A percentile compares a stretch with the other conserved stretches of the same genome.
These are phyloP conservation scores for Prenolepis imparis DNA, from an alignment of 2,888 invertebrate genomes.

Conservation along the genomic window DNA sequence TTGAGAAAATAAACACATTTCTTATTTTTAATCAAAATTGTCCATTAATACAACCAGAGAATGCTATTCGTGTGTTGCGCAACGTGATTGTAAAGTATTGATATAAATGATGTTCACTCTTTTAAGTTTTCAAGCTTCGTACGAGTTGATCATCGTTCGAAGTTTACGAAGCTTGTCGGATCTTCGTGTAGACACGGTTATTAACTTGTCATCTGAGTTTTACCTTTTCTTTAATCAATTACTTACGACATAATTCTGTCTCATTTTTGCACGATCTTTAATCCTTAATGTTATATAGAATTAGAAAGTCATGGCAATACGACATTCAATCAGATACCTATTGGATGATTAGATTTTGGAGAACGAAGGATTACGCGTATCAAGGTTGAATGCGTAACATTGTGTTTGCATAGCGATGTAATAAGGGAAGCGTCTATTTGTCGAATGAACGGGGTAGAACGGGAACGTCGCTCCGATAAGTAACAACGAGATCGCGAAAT, in stretches of 20 bases:
- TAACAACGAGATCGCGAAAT: conserved; percentile 45
- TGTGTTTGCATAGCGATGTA: conserved; percentile 28
- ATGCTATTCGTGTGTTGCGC: background rate
- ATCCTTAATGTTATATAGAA: conserved; percentile 50
- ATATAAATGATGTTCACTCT: conserved; percentile 3
- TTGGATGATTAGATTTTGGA: background rate
- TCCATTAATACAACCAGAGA: background rate
- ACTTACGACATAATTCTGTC: conserved; percentile 21
- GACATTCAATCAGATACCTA: background rate
- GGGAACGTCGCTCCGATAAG: conserved; percentile 37
- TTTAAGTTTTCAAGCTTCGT: conserved; percentile 26
- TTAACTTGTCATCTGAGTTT: conserved; percentile 54
- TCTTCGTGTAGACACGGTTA: conserved; percentile 35
- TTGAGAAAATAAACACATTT: background rate
- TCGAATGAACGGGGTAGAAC: conserved; percentile 2
- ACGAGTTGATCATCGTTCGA: conserved; percentile 1
- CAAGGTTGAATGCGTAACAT: conserved; percentile 1
- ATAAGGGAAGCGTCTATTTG: conserved; percentile 20
- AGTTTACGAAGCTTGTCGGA: conserved; percentile 22
- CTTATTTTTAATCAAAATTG: background rate
- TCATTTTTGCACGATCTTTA: conserved; percentile 47
- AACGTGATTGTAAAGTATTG: background rate
- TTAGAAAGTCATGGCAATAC: conserved; percentile 50
- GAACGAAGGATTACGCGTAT: conserved; percentile 1
- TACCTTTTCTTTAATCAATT: conserved; percentile 52